These are phyloP conservation scores for Lepidocyrtoides sp. DNA, from an alignment of 2,888 invertebrate species.

Conservation along the genomic window DNA sequence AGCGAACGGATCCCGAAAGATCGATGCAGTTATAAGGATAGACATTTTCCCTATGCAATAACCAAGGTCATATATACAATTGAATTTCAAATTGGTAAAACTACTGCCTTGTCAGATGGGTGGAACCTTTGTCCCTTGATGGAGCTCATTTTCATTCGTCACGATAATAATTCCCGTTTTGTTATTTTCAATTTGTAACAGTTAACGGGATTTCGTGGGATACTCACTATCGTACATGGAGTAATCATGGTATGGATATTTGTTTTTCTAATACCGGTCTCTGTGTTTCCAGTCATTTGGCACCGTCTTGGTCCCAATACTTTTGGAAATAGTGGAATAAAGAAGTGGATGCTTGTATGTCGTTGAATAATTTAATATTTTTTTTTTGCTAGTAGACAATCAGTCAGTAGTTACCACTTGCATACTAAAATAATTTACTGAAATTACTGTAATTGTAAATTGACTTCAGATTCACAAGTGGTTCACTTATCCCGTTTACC, in stretches of 20 bases:
- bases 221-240: constrained; percentile 4
- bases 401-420: neutral
- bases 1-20: neutral
- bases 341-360: neutral
- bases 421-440: neutral
- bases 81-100: too few relatives aligned
- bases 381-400: too few relatives aligned
- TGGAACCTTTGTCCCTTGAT: too few relatives aligned
- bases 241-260: constrained; percentile 3
- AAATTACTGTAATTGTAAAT: neutral
- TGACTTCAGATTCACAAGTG: neutral
- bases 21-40: neutral
- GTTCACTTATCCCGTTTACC: neutral
- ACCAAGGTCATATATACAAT: neutral
- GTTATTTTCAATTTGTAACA: neutral
- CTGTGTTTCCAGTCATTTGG: neutral
- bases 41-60: constrained; percentile 12
- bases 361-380: neutral
- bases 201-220: neutral
- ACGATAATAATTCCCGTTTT: neutral
- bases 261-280: constrained; percentile 1
- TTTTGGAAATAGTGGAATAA: neutral
- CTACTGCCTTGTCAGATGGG: too few relatives aligned
- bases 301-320: neutral
- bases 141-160: too few relatives aligned